Base-by-base conservation (phyloP, 2,888 invertebrate genomes). In the Anthophora plumipes region DNA sequence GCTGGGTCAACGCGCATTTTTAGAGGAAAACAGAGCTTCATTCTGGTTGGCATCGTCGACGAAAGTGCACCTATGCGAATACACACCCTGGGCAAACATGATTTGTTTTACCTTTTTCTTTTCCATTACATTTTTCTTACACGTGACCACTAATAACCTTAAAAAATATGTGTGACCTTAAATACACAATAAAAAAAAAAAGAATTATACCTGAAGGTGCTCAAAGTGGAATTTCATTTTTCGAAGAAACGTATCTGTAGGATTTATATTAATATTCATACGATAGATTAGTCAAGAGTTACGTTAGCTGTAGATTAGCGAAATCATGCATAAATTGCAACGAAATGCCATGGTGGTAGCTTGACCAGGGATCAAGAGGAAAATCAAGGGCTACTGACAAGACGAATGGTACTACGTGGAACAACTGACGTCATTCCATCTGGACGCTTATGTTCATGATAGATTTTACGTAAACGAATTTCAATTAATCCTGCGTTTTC, bases 371-470 rank as follows among this genome's bases (percentile, higher is more conserved):
- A 84, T 79, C 82, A 75, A 77, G 55, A 67, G 71, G 57, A 85
- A n/a, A 84, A 80, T 77, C 73, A 79, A 82, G 80, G 68, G 61
- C 67, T 61, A 54, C 50, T 76, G 85, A 84, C 79, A 85, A 85
- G 85, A 82, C 66, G 82, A 74, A 85, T 84, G 67, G 64, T 54
- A 77, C 76, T 81, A 82, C 41, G 70, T 69, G 64, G 74, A 78
- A 85, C 68, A 63, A 74, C 54, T 68, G 73, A 77, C 64, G 81
- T 81, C 84, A 85, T 77, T 61, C 61, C 41, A 73, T 73, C 52
- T 39, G 59, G 31, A 59, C 48, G 72, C 50, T 60, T 59, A 68
- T 61, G 59, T 46, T 43, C 25, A 39, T 46, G 57, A 77, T 75
- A 48, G 71, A 66, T 72, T 81, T 70, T 73, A 69, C 61, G 55